Conservation (phyloP, 2,797 vertebrate genomes). For the Varecia variegata region DNA sequence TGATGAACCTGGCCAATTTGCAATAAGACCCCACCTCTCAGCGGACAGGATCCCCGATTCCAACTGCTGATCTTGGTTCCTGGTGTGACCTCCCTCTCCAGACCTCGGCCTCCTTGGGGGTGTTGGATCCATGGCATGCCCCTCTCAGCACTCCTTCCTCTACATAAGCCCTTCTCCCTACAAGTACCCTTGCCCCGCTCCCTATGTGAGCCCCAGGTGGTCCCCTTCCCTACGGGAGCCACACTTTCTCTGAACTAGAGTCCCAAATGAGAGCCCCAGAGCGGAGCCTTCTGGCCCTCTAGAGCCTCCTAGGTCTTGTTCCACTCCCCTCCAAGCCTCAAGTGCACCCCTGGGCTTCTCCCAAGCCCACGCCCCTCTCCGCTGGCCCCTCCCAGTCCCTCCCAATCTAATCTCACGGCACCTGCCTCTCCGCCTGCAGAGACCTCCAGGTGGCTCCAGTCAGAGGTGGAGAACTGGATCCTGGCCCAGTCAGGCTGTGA, state of each 20-base stretch:
- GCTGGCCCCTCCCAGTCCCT: not conserved
- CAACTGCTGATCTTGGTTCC: not conserved
- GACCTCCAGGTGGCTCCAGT: constrained; percentile 70
- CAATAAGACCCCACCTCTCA: not conserved
- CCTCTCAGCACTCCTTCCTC: not conserved
- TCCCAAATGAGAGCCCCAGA: not conserved
- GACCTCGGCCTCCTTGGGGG: not conserved
- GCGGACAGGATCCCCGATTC: not conserved
- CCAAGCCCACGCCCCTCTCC: not conserved
- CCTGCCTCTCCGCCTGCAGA: constrained; percentile 33
- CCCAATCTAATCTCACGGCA: not conserved
- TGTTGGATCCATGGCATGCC: not conserved
- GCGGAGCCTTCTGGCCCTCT: not conserved
- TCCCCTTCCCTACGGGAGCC: not conserved
- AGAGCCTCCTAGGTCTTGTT: not conserved
- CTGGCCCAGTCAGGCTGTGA: constrained; percentile 76
- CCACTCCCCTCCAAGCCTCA: not conserved
- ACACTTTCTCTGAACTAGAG: not conserved
- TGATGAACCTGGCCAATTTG: not conserved
- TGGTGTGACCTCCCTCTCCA: not conserved
- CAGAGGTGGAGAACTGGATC: constrained; percentile 80
- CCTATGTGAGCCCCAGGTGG: not conserved
- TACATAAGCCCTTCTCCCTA: not conserved
- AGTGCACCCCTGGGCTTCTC: not conserved
- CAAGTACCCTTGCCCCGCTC: not conserved